phyloP scores from a whole-genome alignment of 2,113 vertebrate genomes.

The Coregonus clupeaformis region DNA sequence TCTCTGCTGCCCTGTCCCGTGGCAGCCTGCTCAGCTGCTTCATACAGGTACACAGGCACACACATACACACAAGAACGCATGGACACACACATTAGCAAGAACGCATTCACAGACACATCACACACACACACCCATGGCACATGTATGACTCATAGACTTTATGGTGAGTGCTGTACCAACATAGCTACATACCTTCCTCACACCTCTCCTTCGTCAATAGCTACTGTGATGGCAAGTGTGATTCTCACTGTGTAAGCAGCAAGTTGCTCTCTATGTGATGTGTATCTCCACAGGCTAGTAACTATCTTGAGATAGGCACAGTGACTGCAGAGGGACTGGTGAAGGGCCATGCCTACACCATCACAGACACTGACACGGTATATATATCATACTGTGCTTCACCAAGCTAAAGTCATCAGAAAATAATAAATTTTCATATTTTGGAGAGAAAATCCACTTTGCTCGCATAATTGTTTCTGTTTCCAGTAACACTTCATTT shows the following conservation, averaged over 20 bases:
- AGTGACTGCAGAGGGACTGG: conserved; percentile 68
- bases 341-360: conserved; percentile 78
- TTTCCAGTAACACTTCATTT: too few species aligned
- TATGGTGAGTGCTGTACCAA: too few species aligned
- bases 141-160: neutral
- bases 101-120: conserved; percentile 61
- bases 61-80: neutral
- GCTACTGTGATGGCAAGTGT: too few species aligned
- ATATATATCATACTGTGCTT: conserved; percentile 20
- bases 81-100: conserved; percentile 1
- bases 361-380: conserved; percentile 73
- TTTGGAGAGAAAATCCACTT: too few species aligned
- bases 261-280: neutral
- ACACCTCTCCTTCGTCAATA: neutral
- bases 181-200: too few species aligned
- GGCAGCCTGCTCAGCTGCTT: conserved; percentile 76
- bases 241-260: too few species aligned
- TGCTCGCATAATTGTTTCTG: too few species aligned
- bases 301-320: conserved; percentile 62
- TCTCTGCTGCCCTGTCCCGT: conserved; percentile 63
- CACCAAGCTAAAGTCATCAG: too few species aligned
- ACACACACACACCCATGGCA: neutral
- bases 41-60: conserved; percentile 64
- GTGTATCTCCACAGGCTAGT: conserved; percentile 54
- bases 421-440: too few species aligned